phyloP scores from a whole-genome alignment of 2,888 invertebrate genomes.

The Oxyteleia sp. region DNA sequence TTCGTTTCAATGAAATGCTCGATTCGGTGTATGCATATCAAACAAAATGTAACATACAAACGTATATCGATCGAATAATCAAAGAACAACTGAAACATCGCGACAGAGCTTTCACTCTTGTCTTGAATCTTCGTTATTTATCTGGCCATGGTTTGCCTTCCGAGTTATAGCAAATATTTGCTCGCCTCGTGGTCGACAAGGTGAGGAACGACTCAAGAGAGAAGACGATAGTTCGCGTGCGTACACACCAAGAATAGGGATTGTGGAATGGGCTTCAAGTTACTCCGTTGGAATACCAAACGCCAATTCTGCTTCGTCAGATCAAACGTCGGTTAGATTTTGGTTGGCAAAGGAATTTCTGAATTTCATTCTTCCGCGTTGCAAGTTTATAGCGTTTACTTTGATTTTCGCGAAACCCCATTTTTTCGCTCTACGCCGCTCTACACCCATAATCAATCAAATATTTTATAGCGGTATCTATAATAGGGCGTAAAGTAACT shows the following conservation, averaged over 20 bases:
- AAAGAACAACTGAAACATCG: slow-evolving; percentile 72
- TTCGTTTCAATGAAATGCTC: slow-evolving; percentile 50
- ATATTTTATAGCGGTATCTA: slow-evolving; percentile 13
- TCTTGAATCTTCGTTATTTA: slow-evolving; percentile 79
- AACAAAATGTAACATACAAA: slow-evolving; percentile 66
- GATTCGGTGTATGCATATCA: slow-evolving; percentile 58
- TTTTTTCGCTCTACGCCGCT: slow-evolving; percentile 22
- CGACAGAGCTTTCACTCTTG: slow-evolving; percentile 73
- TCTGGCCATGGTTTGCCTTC: slow-evolving; percentile 77
- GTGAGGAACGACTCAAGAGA: slow-evolving; percentile 77
- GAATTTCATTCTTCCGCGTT: slow-evolving; percentile 74
- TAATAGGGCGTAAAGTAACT: slow-evolving; percentile 63
- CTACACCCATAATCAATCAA: slow-evolving; percentile 51
- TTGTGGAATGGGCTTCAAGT: slow-evolving; percentile 76
- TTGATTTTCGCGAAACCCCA: slow-evolving; percentile 52
- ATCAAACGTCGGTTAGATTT: slow-evolving; percentile 81
- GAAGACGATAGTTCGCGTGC: slow-evolving; percentile 82
- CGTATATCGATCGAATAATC: slow-evolving; percentile 73
- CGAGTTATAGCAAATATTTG: slow-evolving; percentile 85
- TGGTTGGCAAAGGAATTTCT: slow-evolving; percentile 77
- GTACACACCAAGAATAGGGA: slow-evolving; percentile 80
- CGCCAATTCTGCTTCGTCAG: slow-evolving; percentile 81
- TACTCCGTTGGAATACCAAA: slow-evolving; percentile 84
- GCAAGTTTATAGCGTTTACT: slow-evolving; percentile 54
- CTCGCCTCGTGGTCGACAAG: slow-evolving; percentile 80